Percentiles rank a stretch among this genome's conserved stretches.
Evolutionary conservation across 2,113 vertebrate species (phyloP).

Genomic region (Protomyctophum bolini): DNA sequence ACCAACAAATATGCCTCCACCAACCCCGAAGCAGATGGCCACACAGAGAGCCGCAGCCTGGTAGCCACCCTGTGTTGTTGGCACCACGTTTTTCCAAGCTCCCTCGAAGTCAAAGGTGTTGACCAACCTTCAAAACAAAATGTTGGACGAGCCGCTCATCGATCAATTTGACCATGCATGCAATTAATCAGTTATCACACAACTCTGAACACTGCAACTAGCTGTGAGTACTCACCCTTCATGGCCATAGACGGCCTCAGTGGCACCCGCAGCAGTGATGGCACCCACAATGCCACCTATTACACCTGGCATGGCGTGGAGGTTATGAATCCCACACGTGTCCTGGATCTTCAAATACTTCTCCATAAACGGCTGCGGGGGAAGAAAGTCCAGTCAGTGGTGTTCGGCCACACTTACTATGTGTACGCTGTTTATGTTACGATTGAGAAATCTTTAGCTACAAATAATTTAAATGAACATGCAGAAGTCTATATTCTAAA

Average conservation of each 20-base stretch:
- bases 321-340: constrained; percentile 95
- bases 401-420: no score
- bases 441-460: no score
- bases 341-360: constrained; percentile 90
- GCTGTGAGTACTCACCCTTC: constrained; percentile 79
- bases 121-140: constrained; percentile 72
- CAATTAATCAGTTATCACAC: no score
- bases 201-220: no score
- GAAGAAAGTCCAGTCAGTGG: neutral
- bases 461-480: no score
- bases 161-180: no score
- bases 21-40: constrained; percentile 87
- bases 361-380: constrained; percentile 88
- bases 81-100: constrained; percentile 23
- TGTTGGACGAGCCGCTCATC: neutral
- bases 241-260: constrained; percentile 74
- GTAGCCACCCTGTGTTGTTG: constrained; percentile 83
- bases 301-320: constrained; percentile 92
- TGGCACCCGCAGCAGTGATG: constrained; percentile 86
- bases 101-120: constrained; percentile 80
- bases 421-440: no score
- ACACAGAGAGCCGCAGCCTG: constrained; percentile 89
- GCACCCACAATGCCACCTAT: constrained; percentile 94
- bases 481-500: no score
- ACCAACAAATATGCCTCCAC: constrained; percentile 90